A percentile compares a stretch with the other conserved stretches of the same genome.
Evolutionary conservation across 2,888 invertebrate genomes (phyloP).

Genomic region (Ecliptopera silaceata): DNA sequence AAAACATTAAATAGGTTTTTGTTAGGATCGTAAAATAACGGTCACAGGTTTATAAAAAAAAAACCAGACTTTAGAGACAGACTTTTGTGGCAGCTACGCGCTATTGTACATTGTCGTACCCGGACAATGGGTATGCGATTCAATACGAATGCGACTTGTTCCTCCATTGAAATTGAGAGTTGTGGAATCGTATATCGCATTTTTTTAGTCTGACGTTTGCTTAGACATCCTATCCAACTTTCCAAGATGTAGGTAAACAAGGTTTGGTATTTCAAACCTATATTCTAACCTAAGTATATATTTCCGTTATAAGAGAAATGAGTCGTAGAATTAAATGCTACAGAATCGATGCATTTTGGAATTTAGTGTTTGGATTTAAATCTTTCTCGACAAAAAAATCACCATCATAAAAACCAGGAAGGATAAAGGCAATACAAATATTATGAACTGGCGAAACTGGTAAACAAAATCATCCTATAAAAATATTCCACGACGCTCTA

Average conservation of each 20-base stretch:
- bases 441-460: neutral
- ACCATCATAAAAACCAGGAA: neutral
- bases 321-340: too few species aligned
- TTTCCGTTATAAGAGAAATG: too few species aligned
- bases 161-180: conserved; percentile 73
- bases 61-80: conserved; percentile 75
- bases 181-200: conserved; percentile 39
- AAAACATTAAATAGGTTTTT: neutral
- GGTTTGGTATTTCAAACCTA: too few species aligned
- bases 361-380: too few species aligned
- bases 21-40: neutral
- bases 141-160: conserved; percentile 67
- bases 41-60: neutral
- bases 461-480: conserved; percentile 43
- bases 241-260: neutral
- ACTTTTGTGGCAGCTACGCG: conserved; percentile 69
- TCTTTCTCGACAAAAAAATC: too few species aligned
- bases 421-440: neutral
- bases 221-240: neutral
- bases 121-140: conserved; percentile 77
- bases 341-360: too few species aligned
- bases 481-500: conserved; percentile 59
- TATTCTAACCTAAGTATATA: too few species aligned
- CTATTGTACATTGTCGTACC: conserved; percentile 65
- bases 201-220: conserved; percentile 28